Evolutionary conservation across 37 sponge, comb jelly and placozoan genomes (phyloP).

Genomic region (Diacarnus erythraeanus): DNA sequence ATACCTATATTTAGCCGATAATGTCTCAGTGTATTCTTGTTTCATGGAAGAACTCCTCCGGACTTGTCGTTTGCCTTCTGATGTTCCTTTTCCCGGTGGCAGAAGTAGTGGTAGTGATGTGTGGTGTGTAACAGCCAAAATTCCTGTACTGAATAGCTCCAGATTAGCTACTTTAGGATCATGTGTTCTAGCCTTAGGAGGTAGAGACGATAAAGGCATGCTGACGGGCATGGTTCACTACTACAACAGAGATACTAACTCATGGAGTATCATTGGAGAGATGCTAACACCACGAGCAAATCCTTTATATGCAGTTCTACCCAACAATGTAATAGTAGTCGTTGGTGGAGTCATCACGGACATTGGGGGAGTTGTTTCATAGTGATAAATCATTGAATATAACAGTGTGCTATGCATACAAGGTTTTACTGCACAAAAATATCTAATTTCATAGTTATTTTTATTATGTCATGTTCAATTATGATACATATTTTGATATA

Average conservation of each 20-base stretch:
- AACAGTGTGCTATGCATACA: too few species aligned
- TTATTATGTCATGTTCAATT: too few species aligned
- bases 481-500: too few species aligned
- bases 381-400: too few species aligned
- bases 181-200: background rate
- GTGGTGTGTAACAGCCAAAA: background rate
- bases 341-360: slow-evolving; percentile 8
- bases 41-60: background rate
- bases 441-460: too few species aligned
- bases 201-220: background rate
- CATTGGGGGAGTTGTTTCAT: too few species aligned
- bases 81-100: background rate
- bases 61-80: background rate
- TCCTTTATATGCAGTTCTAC: background rate
- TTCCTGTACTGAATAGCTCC: background rate
- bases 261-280: slow-evolving; percentile 1
- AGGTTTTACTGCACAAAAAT: too few species aligned
- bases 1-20: background rate
- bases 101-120: background rate
- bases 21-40: background rate
- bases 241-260: background rate
- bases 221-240: background rate
- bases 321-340: background rate
- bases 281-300: background rate
- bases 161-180: background rate